Base-by-base conservation (phyloP, 2,113 vertebrate species). In the Montifringilla adamsi region DNA sequence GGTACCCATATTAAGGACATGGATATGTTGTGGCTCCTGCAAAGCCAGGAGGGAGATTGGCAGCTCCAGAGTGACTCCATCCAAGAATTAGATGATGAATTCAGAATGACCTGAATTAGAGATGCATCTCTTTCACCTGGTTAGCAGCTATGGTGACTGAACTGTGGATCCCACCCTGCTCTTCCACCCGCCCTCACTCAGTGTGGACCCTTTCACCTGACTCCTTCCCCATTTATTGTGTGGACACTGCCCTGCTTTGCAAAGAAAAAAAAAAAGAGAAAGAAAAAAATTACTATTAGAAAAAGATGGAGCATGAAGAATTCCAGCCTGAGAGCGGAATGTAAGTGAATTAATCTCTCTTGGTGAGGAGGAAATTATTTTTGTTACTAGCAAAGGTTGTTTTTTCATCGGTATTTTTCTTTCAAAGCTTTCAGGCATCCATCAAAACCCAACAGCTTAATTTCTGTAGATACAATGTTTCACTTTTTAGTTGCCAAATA, bases 301-400 rank as follows among this genome's bases (percentile, higher is more conserved):
- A 92, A 95, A 96, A 95, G 72, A 86, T 75, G 90, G 68, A 80
- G 64, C 73, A 75, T 60, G 73, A 95, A 69, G 39, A 92, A 93
- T 97, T 93, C 62, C 90, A 96, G 75, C 64, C 92, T 81, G 64
- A 91, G 73, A 94, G 64, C 50, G 14, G 69, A 92, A 87, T 92
- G 69, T 56, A 84, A 95, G 93, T n/a, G 89, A 94, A 94, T 90
- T 94, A 95, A 94, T 96, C 73, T 95, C 89, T 95, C 91, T 77
- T 89, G 84, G 91, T 95, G 94, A 95, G 84, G 84, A 91, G 69
- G 84, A 95, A 97, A 92, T 95, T 91, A 92, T 95, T 97, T 96
- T 93, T 93, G 86, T 97, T 93, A 49, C 83, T 75, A 68, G 84
- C 28, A 94, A 94, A 87, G 52, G 81, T 92, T 95, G 89, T 84